phyloP scores from a whole-genome alignment of 2,797 vertebrate species.

The Leptatherina wallacei region DNA sequence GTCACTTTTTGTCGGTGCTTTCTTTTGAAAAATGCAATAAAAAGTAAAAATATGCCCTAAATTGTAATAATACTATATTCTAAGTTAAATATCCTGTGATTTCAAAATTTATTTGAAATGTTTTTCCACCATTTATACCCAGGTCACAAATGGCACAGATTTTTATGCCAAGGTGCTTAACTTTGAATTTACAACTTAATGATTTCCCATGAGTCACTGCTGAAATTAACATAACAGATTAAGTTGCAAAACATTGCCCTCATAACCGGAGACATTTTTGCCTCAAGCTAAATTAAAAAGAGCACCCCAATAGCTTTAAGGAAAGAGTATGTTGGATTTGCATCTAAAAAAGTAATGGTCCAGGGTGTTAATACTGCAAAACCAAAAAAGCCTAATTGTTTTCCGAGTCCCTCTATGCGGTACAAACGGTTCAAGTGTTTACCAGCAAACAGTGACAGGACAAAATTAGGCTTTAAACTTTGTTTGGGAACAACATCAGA shows the following conservation, averaged over 20 bases:
- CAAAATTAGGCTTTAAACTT: constrained; percentile 9
- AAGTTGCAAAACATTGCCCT: neutral
- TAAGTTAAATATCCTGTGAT: neutral
- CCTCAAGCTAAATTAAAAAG: neutral
- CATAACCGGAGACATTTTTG: neutral
- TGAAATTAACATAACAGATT: neutral
- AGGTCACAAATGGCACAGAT: neutral
- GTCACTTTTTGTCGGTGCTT: constrained; percentile 1
- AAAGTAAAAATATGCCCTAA: neutral
- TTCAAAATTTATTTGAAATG: neutral
- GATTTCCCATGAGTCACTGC: neutral
- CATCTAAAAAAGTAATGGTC: neutral
- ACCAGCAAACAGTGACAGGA: neutral
- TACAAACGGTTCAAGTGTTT: constrained; percentile 3
- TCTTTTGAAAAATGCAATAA: constrained; percentile 7
- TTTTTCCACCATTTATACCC: neutral
- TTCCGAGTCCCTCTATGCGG: constrained; percentile 1
- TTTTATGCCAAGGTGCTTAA: neutral
- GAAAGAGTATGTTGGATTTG: neutral
- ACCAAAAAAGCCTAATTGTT: constrained; percentile 15
- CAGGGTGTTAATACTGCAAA: neutral
- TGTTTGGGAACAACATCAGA: constrained; percentile 31
- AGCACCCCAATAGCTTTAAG: neutral
- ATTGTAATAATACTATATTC: neutral
- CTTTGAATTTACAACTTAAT: neutral